Evolutionary conservation across 2,113 vertebrate species (phyloP).

Genomic region (Charadrius vociferus): DNA sequence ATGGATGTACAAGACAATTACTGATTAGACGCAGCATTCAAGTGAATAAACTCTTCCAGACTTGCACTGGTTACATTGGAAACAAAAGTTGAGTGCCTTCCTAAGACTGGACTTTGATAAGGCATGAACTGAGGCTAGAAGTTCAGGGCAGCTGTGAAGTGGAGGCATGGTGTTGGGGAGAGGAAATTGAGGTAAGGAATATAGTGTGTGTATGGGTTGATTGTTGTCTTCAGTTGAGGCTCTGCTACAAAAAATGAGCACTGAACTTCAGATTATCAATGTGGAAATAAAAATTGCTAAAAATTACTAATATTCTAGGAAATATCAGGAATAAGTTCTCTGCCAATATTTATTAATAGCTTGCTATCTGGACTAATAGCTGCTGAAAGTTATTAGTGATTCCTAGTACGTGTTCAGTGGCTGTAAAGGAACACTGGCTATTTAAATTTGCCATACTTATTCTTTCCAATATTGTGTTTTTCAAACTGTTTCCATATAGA

Average conservation of each 20-base stretch:
- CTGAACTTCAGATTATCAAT: not conserved
- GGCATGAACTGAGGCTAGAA: not conserved
- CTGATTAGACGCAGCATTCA: not conserved
- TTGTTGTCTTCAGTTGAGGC: rapidly evolving
- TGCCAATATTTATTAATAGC: not conserved
- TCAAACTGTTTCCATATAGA: not conserved
- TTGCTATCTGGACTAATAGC: not conserved
- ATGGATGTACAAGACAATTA: not conserved
- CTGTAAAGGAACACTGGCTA: not conserved
- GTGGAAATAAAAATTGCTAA: not conserved
- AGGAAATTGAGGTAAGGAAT: not conserved
- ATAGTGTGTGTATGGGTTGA: rapidly evolving
- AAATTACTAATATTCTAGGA: not conserved
- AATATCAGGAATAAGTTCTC: not conserved
- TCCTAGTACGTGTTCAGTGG: not conserved
- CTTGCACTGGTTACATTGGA: not conserved
- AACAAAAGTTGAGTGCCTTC: not conserved
- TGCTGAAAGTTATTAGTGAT: not conserved
- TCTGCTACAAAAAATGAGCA: not conserved
- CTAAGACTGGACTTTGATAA: not conserved
- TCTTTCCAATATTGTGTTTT: not conserved
- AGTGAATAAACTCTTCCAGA: not conserved
- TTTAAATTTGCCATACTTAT: not conserved
- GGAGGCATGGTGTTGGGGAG: not conserved
- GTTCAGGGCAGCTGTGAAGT: not conserved